phyloP scores from a whole-genome alignment of 2,888 invertebrate genomes.

The Seira sanloemensis region DNA sequence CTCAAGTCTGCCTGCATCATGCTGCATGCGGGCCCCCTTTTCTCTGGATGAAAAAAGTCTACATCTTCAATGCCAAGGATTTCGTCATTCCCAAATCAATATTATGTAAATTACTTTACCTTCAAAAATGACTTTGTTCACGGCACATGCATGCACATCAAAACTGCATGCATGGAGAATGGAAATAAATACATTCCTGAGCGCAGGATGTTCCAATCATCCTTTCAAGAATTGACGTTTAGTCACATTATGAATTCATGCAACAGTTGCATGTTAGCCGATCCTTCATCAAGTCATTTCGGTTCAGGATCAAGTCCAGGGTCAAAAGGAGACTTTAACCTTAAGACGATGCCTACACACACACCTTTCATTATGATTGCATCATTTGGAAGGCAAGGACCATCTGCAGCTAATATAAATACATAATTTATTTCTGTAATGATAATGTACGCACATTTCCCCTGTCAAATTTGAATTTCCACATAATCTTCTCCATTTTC shows the following conservation, averaged over 20 bases:
- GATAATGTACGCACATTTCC: slow-evolving; percentile 34
- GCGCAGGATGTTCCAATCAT: too few relatives aligned
- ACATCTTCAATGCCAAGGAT: background rate
- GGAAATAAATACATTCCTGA: too few relatives aligned
- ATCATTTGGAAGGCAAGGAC: background rate
- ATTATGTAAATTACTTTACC: background rate
- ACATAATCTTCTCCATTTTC: too few relatives aligned
- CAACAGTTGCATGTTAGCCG: background rate
- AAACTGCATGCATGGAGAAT: background rate
- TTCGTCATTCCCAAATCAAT: background rate
- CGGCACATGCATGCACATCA: too few relatives aligned
- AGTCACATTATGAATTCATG: background rate
- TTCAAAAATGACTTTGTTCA: too few relatives aligned
- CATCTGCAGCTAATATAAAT: background rate
- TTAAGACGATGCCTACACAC: too few relatives aligned
- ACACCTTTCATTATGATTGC: too few relatives aligned
- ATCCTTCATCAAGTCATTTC: background rate
- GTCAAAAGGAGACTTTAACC: slow-evolving; percentile 25
- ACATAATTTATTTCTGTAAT: slow-evolving; percentile 19
- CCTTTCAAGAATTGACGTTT: background rate
- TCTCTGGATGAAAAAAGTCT: too few relatives aligned
- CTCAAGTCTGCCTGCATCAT: too few relatives aligned
- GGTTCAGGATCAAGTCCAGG: slow-evolving; percentile 65
- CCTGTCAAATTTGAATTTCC: slow-evolving; percentile 48
- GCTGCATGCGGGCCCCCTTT: too few relatives aligned